Base-by-base conservation (phyloP, 1,140 invertebrate species). In the Caerostris darwini region DNA sequence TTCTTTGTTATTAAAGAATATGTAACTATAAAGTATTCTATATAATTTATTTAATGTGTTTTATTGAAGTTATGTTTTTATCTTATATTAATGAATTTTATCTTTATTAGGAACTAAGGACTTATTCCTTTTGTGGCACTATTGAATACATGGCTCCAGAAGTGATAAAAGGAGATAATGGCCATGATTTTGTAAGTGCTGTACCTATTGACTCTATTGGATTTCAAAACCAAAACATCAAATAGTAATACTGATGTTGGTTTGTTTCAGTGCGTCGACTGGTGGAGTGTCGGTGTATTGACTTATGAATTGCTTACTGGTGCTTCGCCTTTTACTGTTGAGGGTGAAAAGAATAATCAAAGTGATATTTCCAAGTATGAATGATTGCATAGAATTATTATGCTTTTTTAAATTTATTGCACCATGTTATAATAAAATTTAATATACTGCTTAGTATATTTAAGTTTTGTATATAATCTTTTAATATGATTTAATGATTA, bases 41-140 rank as follows among this genome's bases (percentile, higher is more conserved):
- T 34, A 19, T 19, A 81, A 19, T 81, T 81, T 10, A 92, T 56
- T 92, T 54, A 34, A 53, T n/a, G 50, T 34, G 34, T 59, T 67
- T 90, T 69, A 88, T n/a, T 10, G 34, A 34, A 34, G 34, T 34
- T 34, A 34, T 34, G 34, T 34, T 34, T 34, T 85, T 57, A n/a
- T 54, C 56, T 95, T 94, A 7, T 54, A 58, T 71, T 61, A 12
- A 58, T 58, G 57, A 7, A 64, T 71, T 14, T 77, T 69, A 56
- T 19, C 58, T 71, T 34, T 90, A 58, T 50, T 95, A 97, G 96
- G 97, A 98, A 95, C 97, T 97, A 95, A 97, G 98, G 95, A 98
- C 99, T 0, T 99, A 99, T 96, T 99, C 99, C 34, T 99, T 99
- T 96, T 99, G 99, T 96, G 99, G 99, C 50, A 99, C 99, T 81